A percentile compares a stretch with the other conserved stretches of the same genome.
Conservation (phyloP, 2,888 invertebrate genomes). For the Pyrochroa serraticornis region DNA sequence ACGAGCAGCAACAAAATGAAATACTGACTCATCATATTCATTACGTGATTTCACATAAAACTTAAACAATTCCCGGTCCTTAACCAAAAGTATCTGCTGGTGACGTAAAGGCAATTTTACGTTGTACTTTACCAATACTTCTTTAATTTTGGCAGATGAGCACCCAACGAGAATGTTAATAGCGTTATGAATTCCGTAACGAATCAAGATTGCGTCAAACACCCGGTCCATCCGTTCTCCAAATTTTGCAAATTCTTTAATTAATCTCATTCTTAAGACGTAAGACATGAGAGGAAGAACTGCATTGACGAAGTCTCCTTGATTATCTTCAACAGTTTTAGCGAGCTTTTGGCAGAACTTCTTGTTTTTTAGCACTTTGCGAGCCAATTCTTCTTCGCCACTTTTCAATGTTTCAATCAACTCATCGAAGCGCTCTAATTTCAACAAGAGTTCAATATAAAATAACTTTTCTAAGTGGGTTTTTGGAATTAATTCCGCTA, state of each 20-base stretch:
- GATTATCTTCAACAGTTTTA: neutral
- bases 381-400: constrained; percentile 19
- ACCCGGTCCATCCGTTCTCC: constrained; percentile 18
- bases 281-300: constrained; percentile 23
- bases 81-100: constrained; percentile 11
- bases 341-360: constrained; percentile 25
- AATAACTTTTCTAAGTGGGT: constrained; percentile 24
- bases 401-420: constrained; percentile 14
- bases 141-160: constrained; percentile 15
- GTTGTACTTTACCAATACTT: neutral
- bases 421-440: constrained; percentile 10
- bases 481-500: constrained; percentile 11
- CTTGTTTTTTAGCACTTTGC: constrained; percentile 16
- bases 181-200: constrained; percentile 22
- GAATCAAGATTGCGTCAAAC: constrained; percentile 14
- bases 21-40: constrained; percentile 9
- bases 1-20: constrained; percentile 13
- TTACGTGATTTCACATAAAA: neutral
- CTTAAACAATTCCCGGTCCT: constrained; percentile 7
- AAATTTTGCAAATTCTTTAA: constrained; percentile 20
- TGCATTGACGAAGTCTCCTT: constrained; percentile 10
- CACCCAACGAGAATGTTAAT: constrained; percentile 18
- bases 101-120: constrained; percentile 8
- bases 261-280: constrained; percentile 23
- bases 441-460: constrained; percentile 14